phyloP scores from a whole-genome alignment of 2,797 vertebrate species.

The Rhinichthys osculus region DNA sequence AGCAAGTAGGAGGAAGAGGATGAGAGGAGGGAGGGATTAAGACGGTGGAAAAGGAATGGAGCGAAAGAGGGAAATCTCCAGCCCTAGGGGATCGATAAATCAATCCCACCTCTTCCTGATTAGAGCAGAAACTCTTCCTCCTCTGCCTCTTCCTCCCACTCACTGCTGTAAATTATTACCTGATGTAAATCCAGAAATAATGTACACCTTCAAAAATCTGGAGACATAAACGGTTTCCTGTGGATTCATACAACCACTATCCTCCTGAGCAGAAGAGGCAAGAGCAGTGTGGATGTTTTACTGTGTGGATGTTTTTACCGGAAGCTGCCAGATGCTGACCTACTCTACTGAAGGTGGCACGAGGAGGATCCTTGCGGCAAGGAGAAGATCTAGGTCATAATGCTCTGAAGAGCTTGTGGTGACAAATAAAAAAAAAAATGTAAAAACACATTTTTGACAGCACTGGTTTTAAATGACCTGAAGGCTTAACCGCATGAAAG shows the following conservation, averaged over 20 bases:
- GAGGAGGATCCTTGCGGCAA: constrained; percentile 31
- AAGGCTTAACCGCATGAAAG: neutral
- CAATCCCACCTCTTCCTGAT: constrained; percentile 61
- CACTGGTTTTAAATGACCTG: neutral
- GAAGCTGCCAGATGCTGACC: constrained; percentile 48
- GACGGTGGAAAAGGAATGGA: constrained; percentile 42
- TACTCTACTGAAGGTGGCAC: constrained; percentile 34
- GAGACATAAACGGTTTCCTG: neutral
- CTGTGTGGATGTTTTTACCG: constrained; percentile 4
- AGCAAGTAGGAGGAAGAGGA: neutral
- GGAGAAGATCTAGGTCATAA: constrained; percentile 52
- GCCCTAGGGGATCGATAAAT: constrained; percentile 64
- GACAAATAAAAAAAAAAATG: constrained; percentile 21
- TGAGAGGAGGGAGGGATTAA: constrained; percentile 7
- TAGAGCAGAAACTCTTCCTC: constrained; percentile 31
- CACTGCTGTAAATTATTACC: constrained; percentile 25
- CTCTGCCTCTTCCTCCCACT: constrained; percentile 25
- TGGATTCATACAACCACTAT: neutral
- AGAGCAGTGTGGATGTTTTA: constrained; percentile 1
- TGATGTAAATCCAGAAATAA: constrained; percentile 18
- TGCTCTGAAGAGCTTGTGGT: constrained; percentile 5
- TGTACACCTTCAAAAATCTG: neutral
- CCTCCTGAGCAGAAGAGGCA: constrained; percentile 39
- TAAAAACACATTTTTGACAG: constrained; percentile 15
- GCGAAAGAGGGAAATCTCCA: constrained; percentile 38